Evolutionary conservation across 2,113 vertebrate genomes (phyloP).

Genomic region (Hydropotes inermis): DNA sequence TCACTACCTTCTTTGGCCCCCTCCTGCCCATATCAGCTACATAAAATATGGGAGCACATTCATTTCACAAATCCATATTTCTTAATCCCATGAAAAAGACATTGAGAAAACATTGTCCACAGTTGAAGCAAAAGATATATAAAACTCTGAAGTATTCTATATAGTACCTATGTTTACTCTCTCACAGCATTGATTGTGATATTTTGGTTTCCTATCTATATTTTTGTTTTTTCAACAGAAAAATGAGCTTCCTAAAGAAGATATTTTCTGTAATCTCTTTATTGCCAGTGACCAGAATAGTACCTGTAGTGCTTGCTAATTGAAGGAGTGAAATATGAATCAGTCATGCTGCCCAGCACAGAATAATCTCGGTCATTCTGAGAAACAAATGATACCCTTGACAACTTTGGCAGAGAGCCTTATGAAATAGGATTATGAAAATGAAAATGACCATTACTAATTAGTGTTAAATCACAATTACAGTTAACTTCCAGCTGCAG

Average conservation of each 20-base stretch:
- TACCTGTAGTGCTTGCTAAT: neutral
- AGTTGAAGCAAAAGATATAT: neutral
- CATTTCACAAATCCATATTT: neutral
- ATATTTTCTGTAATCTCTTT: neutral
- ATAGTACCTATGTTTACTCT: neutral
- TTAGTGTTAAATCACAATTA: slow-evolving; percentile 33
- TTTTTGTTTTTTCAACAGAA: neutral
- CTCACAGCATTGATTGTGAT: neutral
- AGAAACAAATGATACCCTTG: neutral
- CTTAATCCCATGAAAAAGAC: neutral
- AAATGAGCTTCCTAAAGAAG: neutral
- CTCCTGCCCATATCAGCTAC: neutral
- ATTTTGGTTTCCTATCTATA: neutral
- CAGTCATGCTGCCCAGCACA: neutral
- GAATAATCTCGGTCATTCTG: neutral
- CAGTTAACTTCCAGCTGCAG: neutral
- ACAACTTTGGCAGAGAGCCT: slow-evolving; percentile 25
- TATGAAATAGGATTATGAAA: slow-evolving; percentile 35
- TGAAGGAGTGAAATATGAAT: neutral
- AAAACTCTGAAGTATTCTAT: neutral
- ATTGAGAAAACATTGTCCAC: neutral
- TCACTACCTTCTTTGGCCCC: neutral
- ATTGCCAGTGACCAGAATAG: neutral
- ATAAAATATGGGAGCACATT: neutral
- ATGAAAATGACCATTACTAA: slow-evolving; percentile 25